Base-by-base conservation (phyloP, 2,888 invertebrate species). In the Coelogynopora nodosa region DNA sequence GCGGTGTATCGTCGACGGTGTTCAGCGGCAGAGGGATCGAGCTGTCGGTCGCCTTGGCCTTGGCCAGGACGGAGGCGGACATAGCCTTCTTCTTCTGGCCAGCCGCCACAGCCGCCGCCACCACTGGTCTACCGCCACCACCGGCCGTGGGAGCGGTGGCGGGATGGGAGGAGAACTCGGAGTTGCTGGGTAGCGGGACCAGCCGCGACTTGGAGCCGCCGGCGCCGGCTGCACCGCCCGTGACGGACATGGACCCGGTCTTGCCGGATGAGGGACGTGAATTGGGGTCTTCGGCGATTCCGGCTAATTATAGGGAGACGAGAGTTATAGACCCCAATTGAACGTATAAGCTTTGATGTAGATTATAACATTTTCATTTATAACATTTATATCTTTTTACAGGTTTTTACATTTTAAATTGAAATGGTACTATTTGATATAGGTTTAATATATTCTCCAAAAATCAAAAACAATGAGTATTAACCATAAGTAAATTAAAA, bases 21-120 rank as follows among this genome's bases (percentile, higher is more conserved):
- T 90, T 88, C 5, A 90, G 88, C 5, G 90, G 91, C 67, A 90
- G 89, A 5, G 90, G 90, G 30, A 90, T 89, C 5, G 89, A 87
- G 1, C 89, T 89, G n/a, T 90, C 90, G n/a, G 88, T 89, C 67
- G 89, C 88, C 10, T 87, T 88, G 28, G 88, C 89, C n/a, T 89
- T 90, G 31, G 90, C 90, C 30, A 90, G 85, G 67, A 90, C 85
- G 49, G 89, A 86, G 0, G 90, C 89, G 5, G 89, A 89, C 0
- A 89, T 86, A 0, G 89, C 87, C 84, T 88, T 88, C 30, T 88
- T 88, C 84, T 88, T 80, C 5, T 5, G 5, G 49, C 49, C 49
- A 5, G 5, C 49, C 5, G 49, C 49, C n/a, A n/a, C n/a, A n/a
- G 90, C 89, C 2, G 89, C 89, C 0, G 89, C 86, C 0, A 89